Percentiles rank a stretch among this genome's conserved stretches.
These are phyloP conservation scores for Enteromius trimaculatus DNA, from an alignment of 2,797 vertebrate species.

Conservation along the genomic window DNA sequence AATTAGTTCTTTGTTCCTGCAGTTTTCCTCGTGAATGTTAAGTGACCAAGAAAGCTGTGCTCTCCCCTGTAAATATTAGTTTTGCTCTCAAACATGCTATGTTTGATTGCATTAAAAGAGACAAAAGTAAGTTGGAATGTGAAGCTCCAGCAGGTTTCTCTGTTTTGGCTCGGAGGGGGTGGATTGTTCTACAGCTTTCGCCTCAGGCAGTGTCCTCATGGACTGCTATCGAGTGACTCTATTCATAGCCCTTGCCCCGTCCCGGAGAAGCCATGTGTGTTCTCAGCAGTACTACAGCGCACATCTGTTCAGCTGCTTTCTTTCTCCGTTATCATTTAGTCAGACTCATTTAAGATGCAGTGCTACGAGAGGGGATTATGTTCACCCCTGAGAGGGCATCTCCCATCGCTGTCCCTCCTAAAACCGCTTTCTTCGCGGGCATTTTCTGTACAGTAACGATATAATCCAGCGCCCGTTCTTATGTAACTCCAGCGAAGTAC, in stretches of 20 bases:
- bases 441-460: slow-evolving; percentile 67
- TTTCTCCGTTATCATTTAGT: slow-evolving; percentile 22
- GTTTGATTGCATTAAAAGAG: neutral
- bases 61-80: neutral
- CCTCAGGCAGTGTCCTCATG: slow-evolving; percentile 6
- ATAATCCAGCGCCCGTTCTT: slow-evolving; percentile 76
- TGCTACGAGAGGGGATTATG: neutral
- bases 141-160: neutral
- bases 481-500: slow-evolving; percentile 76
- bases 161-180: neutral
- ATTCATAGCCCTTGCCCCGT: slow-evolving; percentile 5
- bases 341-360: slow-evolving; percentile 11
- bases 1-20: neutral
- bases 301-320: slow-evolving; percentile 12
- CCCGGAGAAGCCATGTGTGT: slow-evolving; percentile 5
- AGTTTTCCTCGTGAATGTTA: neutral
- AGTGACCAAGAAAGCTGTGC: too few species aligned
- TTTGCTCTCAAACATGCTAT: neutral
- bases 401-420: neutral
- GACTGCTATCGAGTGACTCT: slow-evolving; percentile 11
- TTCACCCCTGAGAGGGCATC: neutral
- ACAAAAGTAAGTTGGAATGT: neutral
- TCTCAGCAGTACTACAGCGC: neutral
- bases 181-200: neutral
- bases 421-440: slow-evolving; percentile 19